A percentile compares a stretch with the other conserved stretches of the same genome.
These are phyloP conservation scores for Venustaconcha ellipsiformis DNA, from an alignment of 1,140 invertebrate genomes.

Conservation along the genomic window DNA sequence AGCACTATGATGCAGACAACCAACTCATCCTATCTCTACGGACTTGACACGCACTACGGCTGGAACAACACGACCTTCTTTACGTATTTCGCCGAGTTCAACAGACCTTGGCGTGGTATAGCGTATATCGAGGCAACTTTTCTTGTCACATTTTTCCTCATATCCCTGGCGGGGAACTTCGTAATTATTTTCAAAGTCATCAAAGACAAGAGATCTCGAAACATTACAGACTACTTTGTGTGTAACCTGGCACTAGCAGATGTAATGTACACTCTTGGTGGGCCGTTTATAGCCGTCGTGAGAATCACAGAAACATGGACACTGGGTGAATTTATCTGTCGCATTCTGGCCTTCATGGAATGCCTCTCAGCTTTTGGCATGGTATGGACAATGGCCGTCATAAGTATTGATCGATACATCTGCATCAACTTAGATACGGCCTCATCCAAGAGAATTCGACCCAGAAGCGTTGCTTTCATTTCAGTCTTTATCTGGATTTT, in stretches of 20 bases:
- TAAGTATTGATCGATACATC: conserved; percentile 57
- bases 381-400: conserved; percentile 61
- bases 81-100: conserved; percentile 57
- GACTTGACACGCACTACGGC: conserved; percentile 35
- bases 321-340: conserved; percentile 48
- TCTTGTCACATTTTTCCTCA: conserved; percentile 44
- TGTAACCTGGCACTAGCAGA: conserved; percentile 56
- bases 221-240: conserved; percentile 54
- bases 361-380: conserved; percentile 50
- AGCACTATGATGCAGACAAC: no score
- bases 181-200: conserved; percentile 43
- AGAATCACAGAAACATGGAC: conserved; percentile 50
- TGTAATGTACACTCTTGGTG: conserved; percentile 43
- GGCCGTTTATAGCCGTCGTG: conserved; percentile 49
- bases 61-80: conserved; percentile 54
- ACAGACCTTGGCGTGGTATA: conserved; percentile 36
- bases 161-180: conserved; percentile 60
- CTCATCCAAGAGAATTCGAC: conserved; percentile 30
- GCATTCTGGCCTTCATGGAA: conserved; percentile 39
- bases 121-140: conserved; percentile 45
- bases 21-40: conserved; percentile 50
- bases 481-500: conserved; percentile 49
- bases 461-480: conserved; percentile 31
- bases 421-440: conserved; percentile 40
- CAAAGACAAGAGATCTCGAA: conserved; percentile 37